Percentiles rank a stretch among this genome's conserved stretches.
These are phyloP conservation scores for Penaeus vannamei DNA, from an alignment of 1,140 invertebrate genomes.

Conservation along the genomic window DNA sequence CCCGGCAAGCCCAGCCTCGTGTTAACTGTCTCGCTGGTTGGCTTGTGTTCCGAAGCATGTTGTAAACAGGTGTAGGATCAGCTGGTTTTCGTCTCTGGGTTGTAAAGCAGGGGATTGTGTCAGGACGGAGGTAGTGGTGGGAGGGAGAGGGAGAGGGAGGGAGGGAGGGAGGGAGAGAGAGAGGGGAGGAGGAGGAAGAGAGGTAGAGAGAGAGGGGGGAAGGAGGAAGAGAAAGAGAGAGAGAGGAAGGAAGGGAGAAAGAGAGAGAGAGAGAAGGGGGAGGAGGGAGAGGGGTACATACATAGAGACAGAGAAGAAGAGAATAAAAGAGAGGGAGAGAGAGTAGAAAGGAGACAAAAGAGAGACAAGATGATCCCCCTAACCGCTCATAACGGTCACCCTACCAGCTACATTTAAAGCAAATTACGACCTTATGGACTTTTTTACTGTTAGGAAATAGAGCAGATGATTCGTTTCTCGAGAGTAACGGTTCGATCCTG, in stretches of 20 bases:
- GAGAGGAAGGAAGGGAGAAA: background rate
- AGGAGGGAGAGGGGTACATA: conserved; percentile 5
- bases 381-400: background rate
- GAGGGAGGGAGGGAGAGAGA: background rate
- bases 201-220: conserved; percentile 19
- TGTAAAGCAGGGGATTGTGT: background rate
- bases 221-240: conserved; percentile 9
- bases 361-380: conserved; percentile 14
- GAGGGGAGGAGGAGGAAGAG: conserved; percentile 15
- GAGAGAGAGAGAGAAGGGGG: background rate
- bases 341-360: background rate
- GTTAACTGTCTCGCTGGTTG: no score
- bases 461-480: no score
- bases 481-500: no score
- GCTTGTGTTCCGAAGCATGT: no score
- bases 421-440: background rate
- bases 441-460: no score
- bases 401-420: background rate
- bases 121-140: background rate
- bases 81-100: no score
- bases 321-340: conserved; percentile 29
- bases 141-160: background rate
- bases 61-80: no score
- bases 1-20: no score
- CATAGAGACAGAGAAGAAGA: background rate